Base-by-base conservation (phyloP, 2,797 vertebrate species). In the Tolypeutes matacus region DNA sequence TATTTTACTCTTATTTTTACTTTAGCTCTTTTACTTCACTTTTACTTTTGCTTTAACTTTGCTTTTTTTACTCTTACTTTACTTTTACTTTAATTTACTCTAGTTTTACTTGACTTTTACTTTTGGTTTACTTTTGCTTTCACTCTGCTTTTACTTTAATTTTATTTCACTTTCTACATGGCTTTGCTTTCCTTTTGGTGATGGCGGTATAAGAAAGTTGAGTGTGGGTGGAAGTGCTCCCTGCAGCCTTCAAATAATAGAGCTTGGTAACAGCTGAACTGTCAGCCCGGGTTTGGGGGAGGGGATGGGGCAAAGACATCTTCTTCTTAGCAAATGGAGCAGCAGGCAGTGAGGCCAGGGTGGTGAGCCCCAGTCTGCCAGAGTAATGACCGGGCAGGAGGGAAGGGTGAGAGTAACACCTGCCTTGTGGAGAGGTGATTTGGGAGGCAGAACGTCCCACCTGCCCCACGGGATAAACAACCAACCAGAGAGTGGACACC, bases 201-300 rank as follows among this genome's bases (percentile, higher is more conserved):
- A 17, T n/a, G 34, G 62, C 0, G 0, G 21, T 14, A 7, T 8
- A 1, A 76, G 34, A 23, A 4, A 42, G 39, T 2, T 2, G 49
- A 18, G 15, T 29, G 2, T 0, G 7, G 39, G n/a, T 12, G 23
- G 80, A 62, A 64, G 49, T 18, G 49, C 65, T 72, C 25, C 58
- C 18, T 0, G 56, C 23, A 14, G 64, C 39, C 36, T 39, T 60
- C 7, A 46, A 2, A 31, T 3, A n/a, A 17, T 13, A 29, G 25
- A 42, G 53, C 27, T 21, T 3, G 31, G 67, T 21, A 10, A 23
- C 20, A 8, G 10, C 5, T 56, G 2, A 36, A 65, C 56, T 53
- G 11, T 11, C 4, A 3, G 36, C 34, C 12, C 9, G 5, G 78
- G 18, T 21, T 0, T 0, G 25, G 27, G 25, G 29, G 1, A 3